Evolutionary conservation across 2,888 invertebrate genomes (phyloP).

Genomic region (Stenodema calcarata): DNA sequence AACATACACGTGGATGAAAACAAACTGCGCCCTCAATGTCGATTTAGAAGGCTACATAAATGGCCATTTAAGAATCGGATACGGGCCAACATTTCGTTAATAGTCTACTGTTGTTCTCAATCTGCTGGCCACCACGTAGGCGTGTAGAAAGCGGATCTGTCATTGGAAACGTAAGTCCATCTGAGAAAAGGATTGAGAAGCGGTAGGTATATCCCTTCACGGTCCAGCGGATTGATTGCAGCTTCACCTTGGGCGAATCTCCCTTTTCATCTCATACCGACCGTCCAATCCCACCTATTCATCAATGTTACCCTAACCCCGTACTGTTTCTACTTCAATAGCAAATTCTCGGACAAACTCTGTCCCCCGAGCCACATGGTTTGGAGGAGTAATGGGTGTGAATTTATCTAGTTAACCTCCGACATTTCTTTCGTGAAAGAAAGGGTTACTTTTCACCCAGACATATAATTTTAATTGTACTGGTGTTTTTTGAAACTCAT

Average conservation of each 20-base stretch:
- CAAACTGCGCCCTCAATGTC: too few species aligned
- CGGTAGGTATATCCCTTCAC: neutral
- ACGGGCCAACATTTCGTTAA: neutral
- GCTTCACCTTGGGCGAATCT: neutral
- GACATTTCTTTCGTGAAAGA: too few species aligned
- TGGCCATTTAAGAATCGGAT: too few species aligned
- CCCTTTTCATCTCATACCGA: neutral
- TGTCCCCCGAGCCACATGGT: too few species aligned
- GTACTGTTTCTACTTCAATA: neutral
- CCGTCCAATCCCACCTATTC: neutral
- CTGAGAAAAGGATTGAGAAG: neutral
- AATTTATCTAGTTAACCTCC: too few species aligned
- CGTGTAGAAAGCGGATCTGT: neutral
- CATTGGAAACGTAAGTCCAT: neutral
- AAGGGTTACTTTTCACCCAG: too few species aligned
- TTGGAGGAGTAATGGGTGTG: too few species aligned
- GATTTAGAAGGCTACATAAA: too few species aligned
- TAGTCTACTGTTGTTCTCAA: neutral
- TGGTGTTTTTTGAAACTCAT: too few species aligned
- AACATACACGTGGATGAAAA: too few species aligned
- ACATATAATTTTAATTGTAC: too few species aligned
- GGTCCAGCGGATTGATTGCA: neutral
- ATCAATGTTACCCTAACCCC: neutral
- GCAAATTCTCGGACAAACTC: neutral
- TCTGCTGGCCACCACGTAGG: neutral